Conservation (phyloP, 2,797 vertebrate genomes). For the Lates japonicus region DNA sequence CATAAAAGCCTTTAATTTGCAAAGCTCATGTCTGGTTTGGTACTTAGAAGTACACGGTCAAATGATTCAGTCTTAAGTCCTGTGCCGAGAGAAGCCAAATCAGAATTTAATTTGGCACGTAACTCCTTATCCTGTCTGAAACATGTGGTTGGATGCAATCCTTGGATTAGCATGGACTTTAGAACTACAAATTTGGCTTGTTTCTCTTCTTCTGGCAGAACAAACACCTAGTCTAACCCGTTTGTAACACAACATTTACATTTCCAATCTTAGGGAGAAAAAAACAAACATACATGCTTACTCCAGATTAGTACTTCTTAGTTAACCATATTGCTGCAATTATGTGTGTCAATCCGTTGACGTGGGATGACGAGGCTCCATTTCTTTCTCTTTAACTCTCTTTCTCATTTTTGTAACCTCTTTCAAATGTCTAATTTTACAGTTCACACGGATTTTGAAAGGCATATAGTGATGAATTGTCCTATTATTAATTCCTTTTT, state of each 20-base stretch:
- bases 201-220: conserved; percentile 68
- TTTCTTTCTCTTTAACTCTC: conserved; percentile 35
- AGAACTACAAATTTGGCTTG: conserved; percentile 76
- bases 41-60: conserved; percentile 84
- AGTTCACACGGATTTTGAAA: conserved; percentile 4
- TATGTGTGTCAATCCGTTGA: conserved; percentile 71
- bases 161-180: conserved; percentile 84
- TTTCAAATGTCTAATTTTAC: conserved; percentile 42
- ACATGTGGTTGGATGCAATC: conserved; percentile 84
- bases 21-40: conserved; percentile 83
- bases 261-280: conserved; percentile 72
- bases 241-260: conserved; percentile 73
- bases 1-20: conserved; percentile 84
- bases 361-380: conserved; percentile 46
- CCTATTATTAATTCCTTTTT: not conserved
- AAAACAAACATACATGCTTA: conserved; percentile 58
- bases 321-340: conserved; percentile 79
- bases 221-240: conserved; percentile 71
- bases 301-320: conserved; percentile 77
- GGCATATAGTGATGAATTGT: conserved; percentile 21
- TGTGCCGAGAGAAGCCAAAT: conserved; percentile 77
- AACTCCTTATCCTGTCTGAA: conserved; percentile 81
- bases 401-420: conserved; percentile 27
- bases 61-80: conserved; percentile 80
- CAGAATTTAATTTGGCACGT: conserved; percentile 84